phyloP scores from a whole-genome alignment of 2,797 vertebrate genomes.

The Gallinago stenura region DNA sequence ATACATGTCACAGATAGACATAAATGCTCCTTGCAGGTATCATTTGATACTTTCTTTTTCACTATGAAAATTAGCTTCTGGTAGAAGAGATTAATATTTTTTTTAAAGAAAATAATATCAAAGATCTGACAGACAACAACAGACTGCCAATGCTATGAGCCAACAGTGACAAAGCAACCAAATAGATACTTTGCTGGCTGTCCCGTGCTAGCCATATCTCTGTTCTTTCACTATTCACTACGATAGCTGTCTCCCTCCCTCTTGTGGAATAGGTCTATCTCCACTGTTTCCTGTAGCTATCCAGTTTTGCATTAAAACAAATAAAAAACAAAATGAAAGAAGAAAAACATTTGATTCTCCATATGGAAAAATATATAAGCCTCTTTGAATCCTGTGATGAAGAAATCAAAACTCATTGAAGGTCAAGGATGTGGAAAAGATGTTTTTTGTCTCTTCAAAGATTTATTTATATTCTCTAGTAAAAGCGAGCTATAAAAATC shows the following conservation, averaged over 20 bases:
- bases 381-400: not conserved
- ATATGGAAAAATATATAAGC: not conserved
- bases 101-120: not conserved
- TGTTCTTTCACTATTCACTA: not conserved
- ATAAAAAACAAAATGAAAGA: not conserved
- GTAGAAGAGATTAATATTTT: not conserved
- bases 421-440: not conserved
- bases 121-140: not conserved
- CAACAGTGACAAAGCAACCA: not conserved
- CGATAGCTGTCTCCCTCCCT: not conserved
- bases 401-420: not conserved
- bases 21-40: not conserved
- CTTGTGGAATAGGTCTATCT: not conserved
- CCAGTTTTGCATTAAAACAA: not conserved
- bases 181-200: not conserved
- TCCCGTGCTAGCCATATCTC: not conserved
- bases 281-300: not conserved
- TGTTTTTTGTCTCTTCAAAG: not conserved
- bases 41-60: not conserved
- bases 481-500: not conserved
- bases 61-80: not conserved
- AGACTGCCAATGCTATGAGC: not conserved
- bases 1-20: not conserved
- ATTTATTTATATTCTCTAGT: not conserved
- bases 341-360: not conserved